Percentiles rank a stretch among this genome's conserved stretches.
Conservation (phyloP, 2,113 vertebrate genomes). For the Corythoichthys intestinalis region DNA sequence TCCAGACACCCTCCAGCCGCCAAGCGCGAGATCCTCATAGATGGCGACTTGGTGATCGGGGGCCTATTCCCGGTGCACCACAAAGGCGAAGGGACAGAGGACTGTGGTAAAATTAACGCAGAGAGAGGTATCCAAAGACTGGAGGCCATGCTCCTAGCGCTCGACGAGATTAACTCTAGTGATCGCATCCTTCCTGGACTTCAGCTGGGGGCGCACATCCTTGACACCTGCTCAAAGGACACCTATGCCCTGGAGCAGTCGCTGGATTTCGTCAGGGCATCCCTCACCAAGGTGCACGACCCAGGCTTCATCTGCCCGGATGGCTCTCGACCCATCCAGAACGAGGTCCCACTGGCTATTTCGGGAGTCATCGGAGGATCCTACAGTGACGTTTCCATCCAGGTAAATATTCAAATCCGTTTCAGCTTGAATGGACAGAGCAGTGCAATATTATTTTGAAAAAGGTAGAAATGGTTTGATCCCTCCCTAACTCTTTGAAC, state of each 20-base stretch:
- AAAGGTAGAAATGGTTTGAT: no score
- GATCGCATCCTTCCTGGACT: constrained; percentile 85
- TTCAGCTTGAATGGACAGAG: not conserved
- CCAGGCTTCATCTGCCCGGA: constrained; percentile 95
- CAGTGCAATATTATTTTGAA: not conserved
- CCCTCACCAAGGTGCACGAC: constrained; percentile 88
- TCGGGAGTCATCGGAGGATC: constrained; percentile 95
- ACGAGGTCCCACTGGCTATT: constrained; percentile 87
- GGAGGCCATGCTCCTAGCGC: constrained; percentile 95
- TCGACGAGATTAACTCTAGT: constrained; percentile 93
- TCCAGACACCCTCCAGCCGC: constrained; percentile 63
- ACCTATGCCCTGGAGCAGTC: constrained; percentile 96
- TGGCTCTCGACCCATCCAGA: constrained; percentile 87
- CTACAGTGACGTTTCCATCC: constrained; percentile 97
- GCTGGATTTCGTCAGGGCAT: constrained; percentile 92
- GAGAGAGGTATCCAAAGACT: constrained; percentile 94
- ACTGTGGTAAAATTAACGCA: constrained; percentile 92
- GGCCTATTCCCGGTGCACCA: constrained; percentile 94
- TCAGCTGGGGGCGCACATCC: constrained; percentile 88
- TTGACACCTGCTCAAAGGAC: constrained; percentile 97
- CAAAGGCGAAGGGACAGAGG: constrained; percentile 84
- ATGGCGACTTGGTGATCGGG: constrained; percentile 92
- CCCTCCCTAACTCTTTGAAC: no score
- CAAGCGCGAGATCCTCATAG: constrained; percentile 87
- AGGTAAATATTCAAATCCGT: constrained; percentile 72